Evolutionary conservation across 37 sponge, comb jelly and placozoan species (phyloP).

Genomic region (Hormiphora californensis): DNA sequence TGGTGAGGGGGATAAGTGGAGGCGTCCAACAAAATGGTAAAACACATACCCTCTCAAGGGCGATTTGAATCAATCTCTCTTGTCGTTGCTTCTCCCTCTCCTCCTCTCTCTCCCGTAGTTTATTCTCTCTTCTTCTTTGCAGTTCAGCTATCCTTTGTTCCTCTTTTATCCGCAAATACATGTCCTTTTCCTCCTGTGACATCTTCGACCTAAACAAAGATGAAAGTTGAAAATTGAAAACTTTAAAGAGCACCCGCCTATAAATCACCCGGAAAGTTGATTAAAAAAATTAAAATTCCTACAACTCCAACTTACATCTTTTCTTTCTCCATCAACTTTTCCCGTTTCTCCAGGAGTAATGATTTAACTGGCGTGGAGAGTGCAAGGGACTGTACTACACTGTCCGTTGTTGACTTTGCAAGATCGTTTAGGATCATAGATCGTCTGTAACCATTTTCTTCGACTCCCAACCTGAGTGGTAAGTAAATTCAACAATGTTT

Average conservation of each 20-base stretch:
- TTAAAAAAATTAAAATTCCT: no score
- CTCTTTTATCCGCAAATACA: slow-evolving; percentile 11
- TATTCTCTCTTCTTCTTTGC: slow-evolving; percentile 18
- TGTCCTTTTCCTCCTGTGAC: neutral
- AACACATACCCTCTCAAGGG: slow-evolving; percentile 10
- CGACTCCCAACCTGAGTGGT: neutral
- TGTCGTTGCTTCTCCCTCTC: slow-evolving; percentile 22
- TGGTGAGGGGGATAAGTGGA: no score
- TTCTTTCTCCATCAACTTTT: slow-evolving; percentile 12
- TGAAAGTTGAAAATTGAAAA: no score
- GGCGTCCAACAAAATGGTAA: no score
- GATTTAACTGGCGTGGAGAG: slow-evolving; percentile 35
- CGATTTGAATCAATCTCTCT: neutral
- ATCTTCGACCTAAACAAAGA: neutral
- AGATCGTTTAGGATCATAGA: slow-evolving; percentile 42
- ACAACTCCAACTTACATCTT: slow-evolving; percentile 6
- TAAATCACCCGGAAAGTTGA: no score
- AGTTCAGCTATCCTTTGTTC: slow-evolving; percentile 3
- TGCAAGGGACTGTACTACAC: neutral
- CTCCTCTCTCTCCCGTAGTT: neutral
- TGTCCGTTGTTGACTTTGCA: slow-evolving; percentile 38
- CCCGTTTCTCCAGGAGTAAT: slow-evolving; percentile 17
- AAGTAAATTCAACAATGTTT: no score
- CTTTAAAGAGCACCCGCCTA: no score
- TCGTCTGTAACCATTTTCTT: slow-evolving; percentile 21